Evolutionary conservation across 1,140 invertebrate species (phyloP).

Genomic region (Myzus persicae): DNA sequence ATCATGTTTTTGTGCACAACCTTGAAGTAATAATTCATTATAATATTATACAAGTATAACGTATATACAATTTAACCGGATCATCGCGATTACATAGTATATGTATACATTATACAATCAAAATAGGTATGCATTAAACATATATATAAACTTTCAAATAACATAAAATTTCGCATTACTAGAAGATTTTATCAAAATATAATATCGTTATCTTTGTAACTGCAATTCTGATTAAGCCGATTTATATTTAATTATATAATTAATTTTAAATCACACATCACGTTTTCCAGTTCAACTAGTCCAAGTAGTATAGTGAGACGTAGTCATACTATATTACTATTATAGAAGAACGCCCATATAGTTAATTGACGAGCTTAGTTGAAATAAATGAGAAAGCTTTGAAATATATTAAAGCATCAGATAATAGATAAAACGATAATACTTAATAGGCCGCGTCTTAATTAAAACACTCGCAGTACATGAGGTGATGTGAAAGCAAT

Average conservation of each 20-base stretch:
- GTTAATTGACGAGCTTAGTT: background rate
- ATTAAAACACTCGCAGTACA: background rate
- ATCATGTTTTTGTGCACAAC: background rate
- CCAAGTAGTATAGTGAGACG: no score
- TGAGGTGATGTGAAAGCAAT: background rate
- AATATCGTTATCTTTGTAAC: background rate
- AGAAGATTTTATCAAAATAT: background rate
- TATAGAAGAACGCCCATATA: background rate
- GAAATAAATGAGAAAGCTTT: background rate
- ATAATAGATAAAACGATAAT: background rate
- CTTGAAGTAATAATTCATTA: background rate
- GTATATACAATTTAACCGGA: background rate
- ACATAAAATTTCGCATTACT: background rate
- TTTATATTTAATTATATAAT: background rate
- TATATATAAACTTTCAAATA: background rate
- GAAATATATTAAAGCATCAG: background rate
- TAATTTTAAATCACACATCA: background rate
- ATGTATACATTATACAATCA: background rate
- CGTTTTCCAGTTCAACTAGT: background rate
- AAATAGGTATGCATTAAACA: background rate
- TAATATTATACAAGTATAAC: background rate
- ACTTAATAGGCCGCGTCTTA: background rate
- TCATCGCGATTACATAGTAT: background rate
- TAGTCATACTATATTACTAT: background rate
- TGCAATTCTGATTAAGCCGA: background rate